A percentile compares a stretch with the other conserved stretches of the same genome.
Evolutionary conservation across 2,113 vertebrate species (phyloP).

Genomic region (Carlito syrichta): DNA sequence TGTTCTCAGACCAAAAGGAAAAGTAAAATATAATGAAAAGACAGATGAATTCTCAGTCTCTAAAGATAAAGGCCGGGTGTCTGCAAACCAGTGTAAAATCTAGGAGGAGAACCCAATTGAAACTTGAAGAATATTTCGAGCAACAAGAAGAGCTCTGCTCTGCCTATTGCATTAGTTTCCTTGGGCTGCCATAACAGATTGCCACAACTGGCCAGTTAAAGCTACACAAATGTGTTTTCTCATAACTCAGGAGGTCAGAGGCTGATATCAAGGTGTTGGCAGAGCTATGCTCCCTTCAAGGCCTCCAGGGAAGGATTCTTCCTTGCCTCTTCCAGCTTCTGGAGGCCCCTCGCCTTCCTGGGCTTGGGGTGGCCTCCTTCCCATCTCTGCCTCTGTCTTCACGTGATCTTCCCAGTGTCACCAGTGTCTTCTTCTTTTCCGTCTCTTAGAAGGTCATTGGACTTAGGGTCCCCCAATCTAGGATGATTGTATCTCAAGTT

Average conservation of each 20-base stretch:
- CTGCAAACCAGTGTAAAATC: not conserved
- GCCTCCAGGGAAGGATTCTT: accelerated
- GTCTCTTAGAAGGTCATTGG: not conserved
- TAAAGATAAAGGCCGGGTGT: not conserved
- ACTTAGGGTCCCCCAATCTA: not conserved
- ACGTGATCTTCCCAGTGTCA: not conserved
- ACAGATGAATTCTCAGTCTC: not conserved
- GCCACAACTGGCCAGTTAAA: not conserved
- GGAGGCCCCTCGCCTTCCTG: not conserved
- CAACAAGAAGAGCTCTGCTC: not conserved
- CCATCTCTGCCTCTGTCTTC: not conserved
- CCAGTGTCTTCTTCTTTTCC: not conserved
- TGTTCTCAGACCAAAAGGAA: not conserved
- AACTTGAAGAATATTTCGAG: not conserved
- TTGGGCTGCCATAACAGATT: not conserved
- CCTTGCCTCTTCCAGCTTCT: not conserved
- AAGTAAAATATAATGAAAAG: not conserved
- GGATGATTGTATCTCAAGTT: not conserved
- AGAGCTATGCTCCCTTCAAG: accelerated
- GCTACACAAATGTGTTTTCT: not conserved
- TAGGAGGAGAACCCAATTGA: not conserved
- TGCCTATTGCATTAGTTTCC: not conserved
- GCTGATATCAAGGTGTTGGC: not conserved
- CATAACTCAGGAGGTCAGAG: not conserved
- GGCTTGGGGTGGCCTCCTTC: not conserved